These are phyloP conservation scores for Physeter macrocephalus DNA, from an alignment of 2,113 vertebrate genomes.

Conservation along the genomic window DNA sequence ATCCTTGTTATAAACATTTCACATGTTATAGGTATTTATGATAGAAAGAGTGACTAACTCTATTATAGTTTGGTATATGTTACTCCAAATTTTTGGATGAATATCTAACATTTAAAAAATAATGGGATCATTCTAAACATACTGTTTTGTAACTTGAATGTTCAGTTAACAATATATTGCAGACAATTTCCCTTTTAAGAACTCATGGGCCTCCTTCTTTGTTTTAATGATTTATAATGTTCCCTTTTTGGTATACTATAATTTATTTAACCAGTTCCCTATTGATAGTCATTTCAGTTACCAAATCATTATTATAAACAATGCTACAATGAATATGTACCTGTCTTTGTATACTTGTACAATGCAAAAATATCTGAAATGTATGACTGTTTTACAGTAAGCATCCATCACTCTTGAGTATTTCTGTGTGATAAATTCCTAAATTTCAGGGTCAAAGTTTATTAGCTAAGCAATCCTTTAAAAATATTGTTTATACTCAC, in stretches of 20 bases:
- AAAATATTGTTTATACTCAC: not conserved
- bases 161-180: not conserved
- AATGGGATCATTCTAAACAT: not conserved
- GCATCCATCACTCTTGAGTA: not conserved
- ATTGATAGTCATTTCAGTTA: not conserved
- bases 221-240: conserved; percentile 2
- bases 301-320: not conserved
- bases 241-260: not conserved
- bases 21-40: not conserved
- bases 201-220: not conserved
- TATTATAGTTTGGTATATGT: not conserved
- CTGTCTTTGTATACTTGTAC: not conserved
- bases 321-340: not conserved
- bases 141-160: not conserved
- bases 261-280: not conserved
- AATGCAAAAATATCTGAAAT: not conserved
- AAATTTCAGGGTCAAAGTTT: not conserved
- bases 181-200: not conserved
- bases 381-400: not conserved
- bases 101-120: not conserved
- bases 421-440: not conserved
- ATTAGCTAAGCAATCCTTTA: not conserved
- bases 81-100: not conserved
- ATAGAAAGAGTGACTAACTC: not conserved
- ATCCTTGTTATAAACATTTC: not conserved